Evolutionary conservation across 1,140 invertebrate genomes (phyloP), one percentile per base, ranked within the genome.

Genomic region (Pseudomyrmex dendroicus): DNA sequence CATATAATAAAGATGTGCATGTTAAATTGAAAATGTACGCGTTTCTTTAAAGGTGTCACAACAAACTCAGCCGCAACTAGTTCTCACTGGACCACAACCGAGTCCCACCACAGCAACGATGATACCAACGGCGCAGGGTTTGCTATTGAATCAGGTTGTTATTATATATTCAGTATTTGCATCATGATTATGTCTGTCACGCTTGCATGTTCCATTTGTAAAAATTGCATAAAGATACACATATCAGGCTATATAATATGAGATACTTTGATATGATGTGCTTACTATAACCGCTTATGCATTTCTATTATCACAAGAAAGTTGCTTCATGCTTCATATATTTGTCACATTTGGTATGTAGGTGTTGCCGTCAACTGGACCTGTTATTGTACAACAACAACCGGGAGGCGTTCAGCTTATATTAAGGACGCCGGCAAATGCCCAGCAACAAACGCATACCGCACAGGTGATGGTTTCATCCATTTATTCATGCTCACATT

Each of bases 381-480:
- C 94, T 67, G 93, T 94, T 74, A 94, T 94, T 85, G 93, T 94
- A 77, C 94, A 94, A 74, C 94, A 94, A 82, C 94, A 94, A 88
- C 93, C 94, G 72, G 93, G 93, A 85, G 93, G 93, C 77, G 93
- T 94, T 90, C 94, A 94, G 78, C 89, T 94, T 72, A 94, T 94
- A 89, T 91, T 94, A 84, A 92, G 94, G 90, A 91, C 94, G 70
- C 93, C 93, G 84, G 82, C 93, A 73, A 93, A 92, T 87, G 88
- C 94, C 77, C 94, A 94, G 86, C 94, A 94, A 91, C 94, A 94
- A 94, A 94, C 93, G 62, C 94, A 94, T 91, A 93, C 94, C 84
- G 92, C 94, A 93, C 94, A 94, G 94, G 94, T 94, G 92, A 94
- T 89, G 93, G 93, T 94, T 91, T 92, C 92, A 93, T 91, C 84